These are phyloP conservation scores for Pandemis corylana DNA, from an alignment of 2,888 invertebrate genomes.

Conservation along the genomic window DNA sequence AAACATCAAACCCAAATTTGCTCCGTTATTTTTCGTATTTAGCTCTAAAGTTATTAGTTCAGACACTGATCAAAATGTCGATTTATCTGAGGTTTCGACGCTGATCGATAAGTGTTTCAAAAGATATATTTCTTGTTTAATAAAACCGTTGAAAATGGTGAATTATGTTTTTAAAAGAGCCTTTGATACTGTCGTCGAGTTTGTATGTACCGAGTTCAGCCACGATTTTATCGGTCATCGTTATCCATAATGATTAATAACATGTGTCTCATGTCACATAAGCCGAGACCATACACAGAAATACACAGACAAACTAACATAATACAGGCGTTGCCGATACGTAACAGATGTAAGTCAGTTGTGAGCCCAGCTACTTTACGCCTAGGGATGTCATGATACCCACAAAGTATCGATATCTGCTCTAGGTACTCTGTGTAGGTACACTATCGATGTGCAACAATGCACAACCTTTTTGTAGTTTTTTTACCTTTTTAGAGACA, in stretches of 20 bases:
- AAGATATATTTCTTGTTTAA: no score
- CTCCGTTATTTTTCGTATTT: no score
- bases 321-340: not conserved
- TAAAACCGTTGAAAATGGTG: no score
- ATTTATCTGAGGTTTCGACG: no score
- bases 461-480: no score
- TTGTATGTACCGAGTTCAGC: not conserved
- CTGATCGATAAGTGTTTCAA: no score
- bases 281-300: not conserved
- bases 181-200: not conserved
- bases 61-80: no score
- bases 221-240: slow-evolving; percentile 2
- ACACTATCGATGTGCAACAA: not conserved
- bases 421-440: not conserved
- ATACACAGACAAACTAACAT: not conserved
- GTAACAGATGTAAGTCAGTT: not conserved
- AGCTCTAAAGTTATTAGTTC: no score
- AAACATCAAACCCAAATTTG: no score
- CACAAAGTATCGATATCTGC: not conserved
- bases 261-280: no score
- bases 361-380: not conserved
- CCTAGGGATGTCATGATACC: not conserved
- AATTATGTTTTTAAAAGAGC: not conserved
- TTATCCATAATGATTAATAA: slow-evolving; percentile 1
- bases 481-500: no score